Evolutionary conservation across 2,888 invertebrate genomes (phyloP).

Genomic region (Caenorhabditis sp.): DNA sequence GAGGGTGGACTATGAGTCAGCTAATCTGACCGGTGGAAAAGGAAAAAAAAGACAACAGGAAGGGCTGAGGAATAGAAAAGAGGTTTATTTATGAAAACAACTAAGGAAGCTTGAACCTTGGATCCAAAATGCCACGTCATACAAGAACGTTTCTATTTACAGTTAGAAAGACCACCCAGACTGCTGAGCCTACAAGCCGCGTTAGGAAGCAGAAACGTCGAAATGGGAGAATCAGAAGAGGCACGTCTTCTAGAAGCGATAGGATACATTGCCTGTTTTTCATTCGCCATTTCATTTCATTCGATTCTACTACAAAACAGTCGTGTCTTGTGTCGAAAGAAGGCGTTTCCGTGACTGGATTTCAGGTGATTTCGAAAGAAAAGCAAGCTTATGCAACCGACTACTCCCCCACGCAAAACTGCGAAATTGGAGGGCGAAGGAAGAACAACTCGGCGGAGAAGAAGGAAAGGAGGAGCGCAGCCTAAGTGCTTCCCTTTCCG

Average conservation of each 20-base stretch:
- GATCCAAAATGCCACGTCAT: too few species aligned
- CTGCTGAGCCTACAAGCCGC: neutral
- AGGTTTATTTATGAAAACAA: neutral
- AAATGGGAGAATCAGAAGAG: neutral
- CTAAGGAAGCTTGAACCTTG: too few species aligned
- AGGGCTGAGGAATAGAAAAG: neutral
- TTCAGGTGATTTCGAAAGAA: too few species aligned
- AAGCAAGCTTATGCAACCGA: too few species aligned
- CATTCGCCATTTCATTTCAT: too few species aligned
- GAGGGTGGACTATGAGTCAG: conserved; percentile 38
- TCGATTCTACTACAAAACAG: too few species aligned
- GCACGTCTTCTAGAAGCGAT: too few species aligned
- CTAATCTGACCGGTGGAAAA: neutral
- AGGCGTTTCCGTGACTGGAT: too few species aligned
- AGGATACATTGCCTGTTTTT: too few species aligned
- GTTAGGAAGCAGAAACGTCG: neutral
- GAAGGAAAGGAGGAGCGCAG: conserved; percentile 7
- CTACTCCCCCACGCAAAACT: conserved; percentile 17
- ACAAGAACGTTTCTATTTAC: too few species aligned
- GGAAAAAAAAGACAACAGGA: neutral
- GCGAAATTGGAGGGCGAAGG: conserved; percentile 30
- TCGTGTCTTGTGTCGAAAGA: too few species aligned
- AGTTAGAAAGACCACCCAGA: too few species aligned
- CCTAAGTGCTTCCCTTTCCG: conserved; percentile 52
- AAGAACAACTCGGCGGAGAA: conserved; percentile 35